These are phyloP conservation scores for Prorops nasuta DNA, from an alignment of 1,140 invertebrate genomes.

Conservation along the genomic window DNA sequence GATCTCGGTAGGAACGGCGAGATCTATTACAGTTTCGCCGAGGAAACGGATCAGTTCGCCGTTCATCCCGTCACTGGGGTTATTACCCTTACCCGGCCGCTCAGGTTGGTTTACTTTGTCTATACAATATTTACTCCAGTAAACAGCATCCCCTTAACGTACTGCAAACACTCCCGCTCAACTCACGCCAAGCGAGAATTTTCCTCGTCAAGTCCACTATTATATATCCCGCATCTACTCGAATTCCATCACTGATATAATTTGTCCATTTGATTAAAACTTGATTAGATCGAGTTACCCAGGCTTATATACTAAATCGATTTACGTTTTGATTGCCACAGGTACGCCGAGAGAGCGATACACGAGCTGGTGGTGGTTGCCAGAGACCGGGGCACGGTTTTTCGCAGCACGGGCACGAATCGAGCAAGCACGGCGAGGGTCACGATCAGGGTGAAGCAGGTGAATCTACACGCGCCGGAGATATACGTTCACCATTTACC, in stretches of 20 bases:
- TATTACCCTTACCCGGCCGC: slow-evolving; percentile 77
- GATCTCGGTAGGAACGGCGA: slow-evolving; percentile 92
- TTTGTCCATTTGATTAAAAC: no score
- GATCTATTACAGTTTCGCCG: slow-evolving; percentile 92
- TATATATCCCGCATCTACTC: no score
- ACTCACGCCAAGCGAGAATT: not conserved
- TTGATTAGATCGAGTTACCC: no score
- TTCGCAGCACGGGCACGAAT: slow-evolving; percentile 60
- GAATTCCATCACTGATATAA: no score
- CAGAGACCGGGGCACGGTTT: slow-evolving; percentile 75
- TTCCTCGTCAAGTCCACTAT: no score
- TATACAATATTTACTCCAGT: no score
- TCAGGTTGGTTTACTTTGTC: slow-evolving; percentile 53
- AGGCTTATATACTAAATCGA: no score
- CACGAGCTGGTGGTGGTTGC: slow-evolving; percentile 80
- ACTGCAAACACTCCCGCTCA: no score
- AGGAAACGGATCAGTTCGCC: slow-evolving; percentile 80
- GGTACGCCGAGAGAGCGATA: slow-evolving; percentile 65
- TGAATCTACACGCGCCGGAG: slow-evolving; percentile 84
- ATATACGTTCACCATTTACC: slow-evolving; percentile 78
- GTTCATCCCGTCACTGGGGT: slow-evolving; percentile 90
- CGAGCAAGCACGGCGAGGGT: slow-evolving; percentile 72
- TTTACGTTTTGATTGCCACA: no score
- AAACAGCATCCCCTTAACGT: no score
- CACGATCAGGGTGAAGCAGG: slow-evolving; percentile 75